Percentiles rank a stretch among this genome's conserved stretches.
phyloP scores from a whole-genome alignment of 2,888 invertebrate genomes.

The Neocrepidodera transversa region DNA sequence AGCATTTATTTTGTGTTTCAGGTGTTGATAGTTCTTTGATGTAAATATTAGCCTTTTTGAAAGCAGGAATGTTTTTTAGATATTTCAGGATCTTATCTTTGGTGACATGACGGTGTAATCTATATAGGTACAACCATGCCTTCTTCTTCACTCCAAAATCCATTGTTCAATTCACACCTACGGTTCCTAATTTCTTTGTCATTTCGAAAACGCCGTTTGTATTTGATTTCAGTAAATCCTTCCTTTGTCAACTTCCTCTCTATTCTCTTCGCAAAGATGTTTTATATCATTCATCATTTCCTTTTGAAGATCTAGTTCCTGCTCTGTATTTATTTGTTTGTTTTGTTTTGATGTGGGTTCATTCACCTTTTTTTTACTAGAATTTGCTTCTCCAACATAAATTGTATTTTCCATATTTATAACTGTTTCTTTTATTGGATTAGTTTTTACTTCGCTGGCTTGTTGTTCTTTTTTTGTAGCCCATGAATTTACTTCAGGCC shows the following conservation, averaged over 20 bases:
- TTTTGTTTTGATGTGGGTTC: not conserved
- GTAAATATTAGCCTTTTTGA: no score
- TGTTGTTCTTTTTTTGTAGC: not conserved
- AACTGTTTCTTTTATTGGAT: not conserved
- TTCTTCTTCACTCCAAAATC: slow-evolving; percentile 15
- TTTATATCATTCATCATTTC: slow-evolving; percentile 6
- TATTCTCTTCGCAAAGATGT: not conserved
- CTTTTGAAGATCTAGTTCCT: slow-evolving; percentile 11
- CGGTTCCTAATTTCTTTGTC: not conserved
- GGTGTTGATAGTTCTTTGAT: no score
- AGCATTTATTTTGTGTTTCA: slow-evolving; percentile 17
- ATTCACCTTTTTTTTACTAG: slow-evolving; percentile 15
- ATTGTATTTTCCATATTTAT: no score
- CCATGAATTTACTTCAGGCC: not conserved
- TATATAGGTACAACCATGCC: slow-evolving; percentile 2
- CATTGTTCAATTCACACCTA: slow-evolving; percentile 1
- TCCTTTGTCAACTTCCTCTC: not conserved
- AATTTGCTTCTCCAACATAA: slow-evolving; percentile 5
- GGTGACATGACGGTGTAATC: slow-evolving; percentile 9
- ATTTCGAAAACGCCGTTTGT: slow-evolving; percentile 5
- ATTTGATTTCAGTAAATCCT: not conserved
- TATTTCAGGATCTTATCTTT: no score
- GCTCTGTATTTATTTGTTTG: slow-evolving; percentile 7
- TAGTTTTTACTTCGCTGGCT: not conserved
- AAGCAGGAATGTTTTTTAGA: no score